Evolutionary conservation across 2,888 invertebrate genomes (phyloP).

Genomic region (Idaea straminata): DNA sequence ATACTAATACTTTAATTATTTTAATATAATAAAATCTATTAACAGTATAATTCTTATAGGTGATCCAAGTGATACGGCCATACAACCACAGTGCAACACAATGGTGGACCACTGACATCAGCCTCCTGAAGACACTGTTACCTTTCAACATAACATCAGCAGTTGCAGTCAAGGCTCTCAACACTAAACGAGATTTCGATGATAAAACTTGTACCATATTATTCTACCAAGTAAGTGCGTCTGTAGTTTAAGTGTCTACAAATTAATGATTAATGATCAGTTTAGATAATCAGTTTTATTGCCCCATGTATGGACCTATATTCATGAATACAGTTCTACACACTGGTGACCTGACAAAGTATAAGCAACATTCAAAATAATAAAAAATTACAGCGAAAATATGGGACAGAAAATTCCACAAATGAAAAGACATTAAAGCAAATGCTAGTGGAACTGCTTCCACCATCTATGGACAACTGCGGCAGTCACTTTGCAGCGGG

Average conservation of each 20-base stretch:
- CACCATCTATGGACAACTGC: slow-evolving; percentile 42
- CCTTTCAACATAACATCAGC: slow-evolving; percentile 54
- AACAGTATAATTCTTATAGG: slow-evolving; percentile 34
- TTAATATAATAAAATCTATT: not conserved
- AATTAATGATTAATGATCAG: no score
- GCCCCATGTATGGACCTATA: no score
- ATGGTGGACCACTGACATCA: slow-evolving; percentile 65
- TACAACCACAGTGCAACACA: slow-evolving; percentile 49
- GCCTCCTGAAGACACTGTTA: slow-evolving; percentile 57
- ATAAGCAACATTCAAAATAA: not conserved
- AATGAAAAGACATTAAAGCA: slow-evolving; percentile 50
- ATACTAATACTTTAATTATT: no score
- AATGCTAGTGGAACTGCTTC: slow-evolving; percentile 48
- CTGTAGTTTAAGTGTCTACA: not conserved
- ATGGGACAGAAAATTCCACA: slow-evolving; percentile 29
- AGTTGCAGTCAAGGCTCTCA: slow-evolving; percentile 40
- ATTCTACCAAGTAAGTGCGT: slow-evolving; percentile 52
- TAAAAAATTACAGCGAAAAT: not conserved
- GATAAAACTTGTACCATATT: slow-evolving; percentile 56
- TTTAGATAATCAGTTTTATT: no score
- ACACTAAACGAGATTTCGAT: slow-evolving; percentile 26
- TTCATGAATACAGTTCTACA: no score
- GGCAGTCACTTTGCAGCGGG: slow-evolving; percentile 47
- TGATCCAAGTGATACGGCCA: slow-evolving; percentile 61
- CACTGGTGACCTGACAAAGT: no score